phyloP scores from a whole-genome alignment of 2,113 vertebrate species.

The Antechinus flavipes region DNA sequence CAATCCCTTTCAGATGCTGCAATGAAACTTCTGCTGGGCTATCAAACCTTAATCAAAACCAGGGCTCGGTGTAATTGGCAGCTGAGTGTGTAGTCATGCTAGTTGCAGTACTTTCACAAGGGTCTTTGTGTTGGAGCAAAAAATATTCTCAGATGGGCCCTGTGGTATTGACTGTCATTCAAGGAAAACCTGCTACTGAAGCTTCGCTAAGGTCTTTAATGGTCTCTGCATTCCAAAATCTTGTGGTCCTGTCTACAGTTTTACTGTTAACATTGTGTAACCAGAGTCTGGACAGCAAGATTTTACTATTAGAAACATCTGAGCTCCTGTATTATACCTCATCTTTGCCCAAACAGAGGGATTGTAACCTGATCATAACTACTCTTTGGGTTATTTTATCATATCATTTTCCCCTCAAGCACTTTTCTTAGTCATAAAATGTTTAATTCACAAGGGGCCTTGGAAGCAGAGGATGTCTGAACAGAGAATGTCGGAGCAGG shows the following conservation, averaged over 20 bases:
- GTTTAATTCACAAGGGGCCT: neutral
- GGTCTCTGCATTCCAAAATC: neutral
- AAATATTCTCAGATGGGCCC: neutral
- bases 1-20: neutral
- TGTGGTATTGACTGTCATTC: neutral
- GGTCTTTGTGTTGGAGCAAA: neutral
- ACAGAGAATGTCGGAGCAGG: neutral
- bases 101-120: neutral
- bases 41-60: conserved; percentile 19
- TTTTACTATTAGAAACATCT: neutral
- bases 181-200: rapidly evolving
- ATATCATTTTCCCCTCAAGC: neutral
- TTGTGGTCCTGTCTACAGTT: neutral
- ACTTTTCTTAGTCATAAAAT: neutral
- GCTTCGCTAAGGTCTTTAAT: neutral
- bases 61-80: neutral
- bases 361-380: neutral
- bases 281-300: neutral
- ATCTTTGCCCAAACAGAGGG: conserved; percentile 1
- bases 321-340: neutral
- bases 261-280: neutral
- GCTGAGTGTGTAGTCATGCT: neutral
- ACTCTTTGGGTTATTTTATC: rapidly evolving
- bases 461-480: neutral
- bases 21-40: neutral